These are phyloP conservation scores for Ochropleura plecta DNA, from an alignment of 2,888 invertebrate genomes.

Conservation along the genomic window DNA sequence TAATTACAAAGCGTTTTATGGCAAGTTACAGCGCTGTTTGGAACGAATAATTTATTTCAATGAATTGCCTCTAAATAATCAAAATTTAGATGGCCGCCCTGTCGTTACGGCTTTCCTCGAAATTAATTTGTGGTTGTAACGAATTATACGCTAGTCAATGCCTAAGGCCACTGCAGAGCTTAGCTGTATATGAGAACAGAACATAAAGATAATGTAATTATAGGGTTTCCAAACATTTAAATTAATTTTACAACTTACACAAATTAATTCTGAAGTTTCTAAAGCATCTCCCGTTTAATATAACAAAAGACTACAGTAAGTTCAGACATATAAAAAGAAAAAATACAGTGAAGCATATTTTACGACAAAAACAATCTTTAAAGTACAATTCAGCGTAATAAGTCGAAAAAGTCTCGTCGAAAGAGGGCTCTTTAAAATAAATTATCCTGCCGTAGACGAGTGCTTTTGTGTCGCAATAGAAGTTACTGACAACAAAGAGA, in stretches of 20 bases:
- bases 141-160: slow-evolving; percentile 28
- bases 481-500: slow-evolving; percentile 78
- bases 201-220: slow-evolving; percentile 8
- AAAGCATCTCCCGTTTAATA: slow-evolving; percentile 41
- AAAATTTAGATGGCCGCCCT: slow-evolving; percentile 68
- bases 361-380: slow-evolving; percentile 65
- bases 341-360: slow-evolving; percentile 63
- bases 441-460: slow-evolving; percentile 76
- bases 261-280: slow-evolving; percentile 35
- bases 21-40: slow-evolving; percentile 78
- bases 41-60: slow-evolving; percentile 80
- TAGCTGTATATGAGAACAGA: slow-evolving; percentile 11
- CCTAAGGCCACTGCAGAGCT: slow-evolving; percentile 18
- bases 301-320: slow-evolving; percentile 42
- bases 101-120: slow-evolving; percentile 49
- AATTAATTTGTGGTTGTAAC: slow-evolving; percentile 44
- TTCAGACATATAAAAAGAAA: slow-evolving; percentile 45
- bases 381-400: slow-evolving; percentile 66
- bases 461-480: slow-evolving; percentile 78
- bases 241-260: slow-evolving; percentile 16
- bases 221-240: slow-evolving; percentile 13
- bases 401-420: slow-evolving; percentile 68
- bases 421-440: slow-evolving; percentile 77
- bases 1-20: slow-evolving; percentile 86
- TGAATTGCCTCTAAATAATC: slow-evolving; percentile 77